Conservation (phyloP, 1,140 invertebrate genomes). For the Micrasema minimum region DNA sequence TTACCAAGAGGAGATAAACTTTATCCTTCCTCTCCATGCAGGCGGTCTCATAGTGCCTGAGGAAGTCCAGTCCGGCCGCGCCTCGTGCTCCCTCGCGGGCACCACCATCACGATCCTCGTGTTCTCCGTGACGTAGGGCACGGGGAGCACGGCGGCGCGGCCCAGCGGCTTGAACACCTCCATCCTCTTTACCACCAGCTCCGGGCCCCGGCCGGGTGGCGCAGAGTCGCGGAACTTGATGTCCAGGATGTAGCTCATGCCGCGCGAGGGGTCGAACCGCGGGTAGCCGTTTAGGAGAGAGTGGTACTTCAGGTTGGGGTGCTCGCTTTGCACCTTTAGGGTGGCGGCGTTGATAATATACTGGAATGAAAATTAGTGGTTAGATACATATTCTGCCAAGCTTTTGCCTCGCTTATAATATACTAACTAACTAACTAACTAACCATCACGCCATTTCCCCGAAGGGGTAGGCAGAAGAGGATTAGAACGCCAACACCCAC, state of each 20-base stretch:
- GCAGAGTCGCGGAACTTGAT: conserved; percentile 67
- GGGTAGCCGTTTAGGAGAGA: conserved; percentile 83
- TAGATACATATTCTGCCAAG: no score
- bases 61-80: conserved; percentile 72
- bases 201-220: conserved; percentile 43
- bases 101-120: conserved; percentile 81
- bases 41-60: conserved; percentile 75
- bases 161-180: conserved; percentile 84
- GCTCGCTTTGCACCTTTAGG: conserved; percentile 69
- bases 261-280: conserved; percentile 86
- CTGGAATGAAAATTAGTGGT: conserved; percentile 57
- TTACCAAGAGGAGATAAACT: conserved; percentile 77
- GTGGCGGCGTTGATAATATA: conserved; percentile 72
- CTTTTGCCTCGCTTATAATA: no score
- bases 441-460: no score
- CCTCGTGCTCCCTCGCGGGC: conserved; percentile 62
- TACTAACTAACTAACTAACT: no score
- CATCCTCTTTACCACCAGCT: conserved; percentile 40
- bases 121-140: conserved; percentile 93
- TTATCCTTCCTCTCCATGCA: conserved; percentile 83
- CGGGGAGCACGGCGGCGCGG: conserved; percentile 84
- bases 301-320: conserved; percentile 67
- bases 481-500: no score
- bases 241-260: conserved; percentile 90
- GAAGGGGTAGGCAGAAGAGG: no score